Conservation (phyloP, 92 coral and sea anemone genomes). For the Isaurus tuberculatus region DNA sequence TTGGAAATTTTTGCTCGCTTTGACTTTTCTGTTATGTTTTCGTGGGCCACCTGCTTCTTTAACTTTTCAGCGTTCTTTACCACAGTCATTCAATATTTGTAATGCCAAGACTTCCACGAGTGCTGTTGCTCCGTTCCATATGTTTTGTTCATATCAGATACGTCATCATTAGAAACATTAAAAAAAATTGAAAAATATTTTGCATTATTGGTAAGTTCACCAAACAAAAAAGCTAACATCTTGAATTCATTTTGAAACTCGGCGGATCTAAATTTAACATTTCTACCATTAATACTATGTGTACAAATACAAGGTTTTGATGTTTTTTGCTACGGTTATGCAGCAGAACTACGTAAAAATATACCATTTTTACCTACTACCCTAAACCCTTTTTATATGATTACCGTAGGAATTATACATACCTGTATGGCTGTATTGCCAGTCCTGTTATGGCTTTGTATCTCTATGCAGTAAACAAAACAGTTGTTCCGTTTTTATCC, state of each 20-base stretch:
- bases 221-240: constrained; percentile 71
- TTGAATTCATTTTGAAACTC: constrained; percentile 78
- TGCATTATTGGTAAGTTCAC: constrained; percentile 61
- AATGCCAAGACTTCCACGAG: constrained; percentile 68
- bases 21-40: constrained; percentile 43
- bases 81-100: constrained; percentile 52
- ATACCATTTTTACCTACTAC: neutral
- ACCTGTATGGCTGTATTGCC: constrained; percentile 7
- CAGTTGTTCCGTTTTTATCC: constrained; percentile 18
- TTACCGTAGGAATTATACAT: constrained; percentile 6
- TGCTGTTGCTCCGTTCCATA: constrained; percentile 45
- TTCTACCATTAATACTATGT: constrained; percentile 33
- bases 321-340: constrained; percentile 3
- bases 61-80: constrained; percentile 47
- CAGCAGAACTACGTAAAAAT: neutral
- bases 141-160: constrained; percentile 35
- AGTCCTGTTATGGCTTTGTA: constrained; percentile 27
- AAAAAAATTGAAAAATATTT: constrained; percentile 76
- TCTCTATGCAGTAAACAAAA: constrained; percentile 14
- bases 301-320: constrained; percentile 5
- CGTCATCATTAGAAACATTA: constrained; percentile 56
- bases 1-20: constrained; percentile 50
- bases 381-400: neutral
- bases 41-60: constrained; percentile 44
- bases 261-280: constrained; percentile 43